These are phyloP conservation scores for Solenopsis fugax DNA, from an alignment of 1,140 invertebrate genomes.

Conservation along the genomic window DNA sequence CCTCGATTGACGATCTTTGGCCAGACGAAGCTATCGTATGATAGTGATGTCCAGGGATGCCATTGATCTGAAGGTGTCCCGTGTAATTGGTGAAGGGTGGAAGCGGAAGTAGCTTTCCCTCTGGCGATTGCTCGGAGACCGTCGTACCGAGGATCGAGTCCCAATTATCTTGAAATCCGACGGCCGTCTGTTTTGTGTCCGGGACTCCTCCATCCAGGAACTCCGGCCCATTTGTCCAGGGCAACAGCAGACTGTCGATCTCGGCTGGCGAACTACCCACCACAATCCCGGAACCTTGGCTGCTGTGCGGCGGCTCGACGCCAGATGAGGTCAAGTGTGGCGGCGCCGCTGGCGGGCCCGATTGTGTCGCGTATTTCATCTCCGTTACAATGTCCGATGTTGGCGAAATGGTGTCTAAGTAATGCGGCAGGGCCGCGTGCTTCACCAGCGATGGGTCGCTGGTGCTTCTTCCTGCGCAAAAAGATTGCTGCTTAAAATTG, in stretches of 20 bases:
- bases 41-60: slow-evolving; percentile 94
- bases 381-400: slow-evolving; percentile 77
- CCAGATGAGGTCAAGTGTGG: slow-evolving; percentile 81
- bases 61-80: slow-evolving; percentile 93
- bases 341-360: slow-evolving; percentile 79
- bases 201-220: slow-evolving; percentile 81
- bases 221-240: slow-evolving; percentile 87
- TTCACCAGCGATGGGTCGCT: slow-evolving; percentile 56
- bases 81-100: slow-evolving; percentile 95
- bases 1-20: slow-evolving; percentile 76
- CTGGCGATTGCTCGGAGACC: slow-evolving; percentile 87
- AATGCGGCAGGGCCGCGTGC: slow-evolving; percentile 47
- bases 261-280: slow-evolving; percentile 82
- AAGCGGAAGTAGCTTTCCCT: slow-evolving; percentile 91
- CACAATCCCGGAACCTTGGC: slow-evolving; percentile 81
- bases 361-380: slow-evolving; percentile 85
- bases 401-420: slow-evolving; percentile 64
- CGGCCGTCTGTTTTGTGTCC: slow-evolving; percentile 84
- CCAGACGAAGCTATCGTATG: slow-evolving; percentile 91
- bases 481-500: slow-evolving; percentile 13
- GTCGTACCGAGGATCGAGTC: slow-evolving; percentile 85
- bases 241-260: slow-evolving; percentile 87
- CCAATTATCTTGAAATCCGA: slow-evolving; percentile 85
- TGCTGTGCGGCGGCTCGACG: slow-evolving; percentile 84
- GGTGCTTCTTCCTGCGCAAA: slow-evolving; percentile 43